A percentile compares a stretch with the other conserved stretches of the same genome.
phyloP scores from a whole-genome alignment of 2,797 vertebrate genomes.

The Dicrostonyx torquatus region DNA sequence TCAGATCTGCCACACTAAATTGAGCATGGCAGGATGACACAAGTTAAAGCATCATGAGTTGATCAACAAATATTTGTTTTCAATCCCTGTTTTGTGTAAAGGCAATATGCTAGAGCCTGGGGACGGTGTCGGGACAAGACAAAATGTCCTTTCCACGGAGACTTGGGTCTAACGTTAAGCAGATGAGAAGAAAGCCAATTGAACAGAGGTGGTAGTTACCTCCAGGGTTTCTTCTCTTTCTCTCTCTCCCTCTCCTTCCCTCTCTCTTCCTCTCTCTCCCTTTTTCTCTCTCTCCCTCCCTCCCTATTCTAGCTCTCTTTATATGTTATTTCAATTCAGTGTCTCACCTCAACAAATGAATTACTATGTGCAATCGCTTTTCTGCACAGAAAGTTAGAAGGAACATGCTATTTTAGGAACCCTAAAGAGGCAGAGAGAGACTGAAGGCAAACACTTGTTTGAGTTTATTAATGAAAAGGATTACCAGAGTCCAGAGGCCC shows the following conservation, averaged over 20 bases:
- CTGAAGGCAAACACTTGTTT: neutral
- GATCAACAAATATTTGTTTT: neutral
- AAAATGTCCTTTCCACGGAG: neutral
- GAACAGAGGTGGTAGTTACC: neutral
- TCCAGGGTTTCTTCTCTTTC: neutral
- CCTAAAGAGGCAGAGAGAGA: neutral
- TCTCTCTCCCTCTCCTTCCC: neutral
- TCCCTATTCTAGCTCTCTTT: too few relatives aligned
- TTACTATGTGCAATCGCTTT: conserved; percentile 43
- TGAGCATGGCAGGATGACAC: neutral
- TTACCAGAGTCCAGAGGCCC: neutral
- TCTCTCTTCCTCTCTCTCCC: neutral
- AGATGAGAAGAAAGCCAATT: neutral
- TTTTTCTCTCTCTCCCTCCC: neutral
- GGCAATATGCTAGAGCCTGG: neutral
- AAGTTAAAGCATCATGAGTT: conserved; percentile 20
- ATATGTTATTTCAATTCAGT: conserved; percentile 15
- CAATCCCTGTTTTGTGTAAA: neutral
- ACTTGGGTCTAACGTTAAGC: neutral
- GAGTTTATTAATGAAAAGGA: neutral
- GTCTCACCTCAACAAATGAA: conserved; percentile 4
- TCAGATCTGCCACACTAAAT: neutral
- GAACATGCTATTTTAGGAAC: conserved; percentile 40
- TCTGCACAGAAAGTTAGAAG: conserved; percentile 40
- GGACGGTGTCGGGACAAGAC: neutral